Conservation (phyloP, 2,888 invertebrate genomes). For the Diachrysia chrysitis region DNA sequence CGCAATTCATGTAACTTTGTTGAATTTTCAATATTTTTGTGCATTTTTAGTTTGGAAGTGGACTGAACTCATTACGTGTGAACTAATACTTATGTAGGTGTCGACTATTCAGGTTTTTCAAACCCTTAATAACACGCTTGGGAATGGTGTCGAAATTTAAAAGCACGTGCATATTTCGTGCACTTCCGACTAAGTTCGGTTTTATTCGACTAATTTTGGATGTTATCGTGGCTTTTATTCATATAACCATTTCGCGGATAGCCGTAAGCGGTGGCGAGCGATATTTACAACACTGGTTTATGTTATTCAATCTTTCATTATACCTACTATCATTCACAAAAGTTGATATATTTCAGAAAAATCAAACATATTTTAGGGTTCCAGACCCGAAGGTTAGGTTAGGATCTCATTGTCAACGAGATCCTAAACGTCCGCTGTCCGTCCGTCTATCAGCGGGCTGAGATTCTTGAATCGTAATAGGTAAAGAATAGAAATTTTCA, state of each 20-base stretch:
- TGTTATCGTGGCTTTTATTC: background rate
- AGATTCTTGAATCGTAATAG: too few species aligned
- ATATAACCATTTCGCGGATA: background rate
- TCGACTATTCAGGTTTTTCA: slow-evolving; percentile 1
- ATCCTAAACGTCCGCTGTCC: too few species aligned
- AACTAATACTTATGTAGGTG: background rate
- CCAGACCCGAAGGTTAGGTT: too few species aligned
- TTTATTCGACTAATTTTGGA: background rate
- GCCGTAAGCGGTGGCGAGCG: background rate
- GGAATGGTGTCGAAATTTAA: background rate
- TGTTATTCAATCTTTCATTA: background rate
- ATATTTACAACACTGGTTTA: background rate
- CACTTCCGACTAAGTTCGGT: background rate
- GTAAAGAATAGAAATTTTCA: too few species aligned
- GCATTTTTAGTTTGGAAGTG: slow-evolving; percentile 21
- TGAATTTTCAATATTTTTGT: slow-evolving; percentile 28
- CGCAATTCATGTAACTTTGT: slow-evolving; percentile 28
- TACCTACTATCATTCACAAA: background rate
- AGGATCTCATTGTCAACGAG: too few species aligned
- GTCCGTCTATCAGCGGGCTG: too few species aligned
- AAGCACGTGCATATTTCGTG: background rate
- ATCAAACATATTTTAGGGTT: background rate
- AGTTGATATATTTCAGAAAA: background rate
- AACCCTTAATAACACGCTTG: background rate
- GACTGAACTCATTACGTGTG: background rate